Conservation (phyloP, 2,797 vertebrate genomes). For the Taenioides sp. region DNA sequence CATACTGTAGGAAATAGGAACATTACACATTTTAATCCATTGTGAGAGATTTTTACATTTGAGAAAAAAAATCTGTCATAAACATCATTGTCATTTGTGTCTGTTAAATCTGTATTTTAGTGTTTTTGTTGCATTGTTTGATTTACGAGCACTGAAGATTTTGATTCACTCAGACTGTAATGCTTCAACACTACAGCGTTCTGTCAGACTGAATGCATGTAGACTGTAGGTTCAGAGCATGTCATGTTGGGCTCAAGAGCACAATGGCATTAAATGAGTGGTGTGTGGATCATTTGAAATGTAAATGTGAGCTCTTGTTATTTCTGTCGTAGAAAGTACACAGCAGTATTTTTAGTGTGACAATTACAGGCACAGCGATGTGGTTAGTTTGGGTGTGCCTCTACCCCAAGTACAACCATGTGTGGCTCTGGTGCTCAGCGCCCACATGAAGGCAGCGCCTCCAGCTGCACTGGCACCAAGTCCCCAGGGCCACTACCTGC, state of each 20-base stretch:
- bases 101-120: too few species aligned
- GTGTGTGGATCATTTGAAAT: slow-evolving; percentile 26
- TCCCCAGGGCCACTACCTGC: background rate
- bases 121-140: too few species aligned
- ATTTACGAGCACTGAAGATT: too few species aligned
- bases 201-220: background rate
- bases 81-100: too few species aligned
- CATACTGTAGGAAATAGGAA: background rate
- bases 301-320: slow-evolving; percentile 32
- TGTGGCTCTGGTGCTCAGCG: slow-evolving; percentile 65
- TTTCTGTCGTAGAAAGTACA: slow-evolving; percentile 51
- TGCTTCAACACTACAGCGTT: background rate
- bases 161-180: background rate
- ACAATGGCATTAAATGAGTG: background rate
- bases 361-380: slow-evolving; percentile 74
- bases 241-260: background rate
- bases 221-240: background rate
- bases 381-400: slow-evolving; percentile 77
- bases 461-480: background rate
- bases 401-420: slow-evolving; percentile 74
- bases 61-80: too few species aligned
- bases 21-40: too few species aligned
- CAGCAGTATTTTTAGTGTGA: slow-evolving; percentile 68
- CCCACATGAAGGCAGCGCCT: slow-evolving; percentile 69
- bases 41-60: too few species aligned